These are phyloP conservation scores for Stichodactyla mertensii DNA, from an alignment of 64 coral and sea anemone species.

Conservation along the genomic window DNA sequence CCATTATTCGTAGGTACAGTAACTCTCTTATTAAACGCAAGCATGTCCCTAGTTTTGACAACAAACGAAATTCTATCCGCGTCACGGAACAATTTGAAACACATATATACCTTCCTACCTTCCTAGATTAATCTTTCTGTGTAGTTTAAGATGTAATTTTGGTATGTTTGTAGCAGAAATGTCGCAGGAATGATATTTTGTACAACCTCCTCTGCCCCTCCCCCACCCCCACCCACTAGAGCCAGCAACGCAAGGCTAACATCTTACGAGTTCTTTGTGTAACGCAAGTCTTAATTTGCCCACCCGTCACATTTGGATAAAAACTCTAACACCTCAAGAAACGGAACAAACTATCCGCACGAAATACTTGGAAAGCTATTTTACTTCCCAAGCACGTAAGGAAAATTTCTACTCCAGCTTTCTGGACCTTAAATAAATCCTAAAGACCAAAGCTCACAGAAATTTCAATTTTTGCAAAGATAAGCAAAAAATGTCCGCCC, in stretches of 20 bases:
- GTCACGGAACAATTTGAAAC: no score
- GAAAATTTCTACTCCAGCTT: background rate
- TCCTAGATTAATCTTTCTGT: no score
- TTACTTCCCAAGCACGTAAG: background rate
- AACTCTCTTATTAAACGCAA: no score
- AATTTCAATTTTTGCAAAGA: background rate
- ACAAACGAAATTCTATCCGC: no score
- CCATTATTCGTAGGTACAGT: no score
- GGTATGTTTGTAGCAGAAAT: no score
- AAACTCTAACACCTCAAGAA: background rate
- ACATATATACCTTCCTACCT: no score
- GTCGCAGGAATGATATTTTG: no score
- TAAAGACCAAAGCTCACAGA: no score
- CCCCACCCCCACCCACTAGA: background rate
- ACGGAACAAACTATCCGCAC: background rate
- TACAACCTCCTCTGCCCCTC: no score
- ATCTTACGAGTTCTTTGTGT: background rate
- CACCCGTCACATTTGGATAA: background rate
- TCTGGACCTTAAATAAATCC: background rate
- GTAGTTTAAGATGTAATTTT: no score
- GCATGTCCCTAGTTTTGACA: no score
- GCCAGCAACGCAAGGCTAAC: background rate
- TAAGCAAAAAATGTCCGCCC: slow-evolving; percentile 18
- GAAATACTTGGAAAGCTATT: background rate
- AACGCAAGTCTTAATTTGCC: background rate